phyloP scores from a whole-genome alignment of 2,888 invertebrate genomes.

The Ceratothoa steindachneri region DNA sequence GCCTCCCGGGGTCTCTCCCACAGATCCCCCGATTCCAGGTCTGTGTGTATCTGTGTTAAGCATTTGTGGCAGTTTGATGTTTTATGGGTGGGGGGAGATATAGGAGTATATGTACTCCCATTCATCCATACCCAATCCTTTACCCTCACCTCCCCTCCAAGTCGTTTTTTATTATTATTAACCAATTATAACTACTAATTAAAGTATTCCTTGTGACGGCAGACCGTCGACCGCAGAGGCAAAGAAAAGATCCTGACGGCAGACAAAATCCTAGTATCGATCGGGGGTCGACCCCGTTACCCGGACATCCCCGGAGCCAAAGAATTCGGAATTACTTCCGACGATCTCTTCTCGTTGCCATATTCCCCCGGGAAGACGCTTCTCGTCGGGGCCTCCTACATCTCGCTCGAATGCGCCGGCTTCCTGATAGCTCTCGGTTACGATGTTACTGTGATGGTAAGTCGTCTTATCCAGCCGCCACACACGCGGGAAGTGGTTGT shows the following conservation, averaged over 20 bases:
- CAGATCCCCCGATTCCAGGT: no score
- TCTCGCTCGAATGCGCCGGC: conserved; percentile 61
- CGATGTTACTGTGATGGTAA: conserved; percentile 56
- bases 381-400: conserved; percentile 61
- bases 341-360: conserved; percentile 59
- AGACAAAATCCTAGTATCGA: conserved; percentile 56
- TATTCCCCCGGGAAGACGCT: conserved; percentile 59
- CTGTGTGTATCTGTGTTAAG: no score
- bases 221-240: conserved; percentile 52
- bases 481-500: not conserved
- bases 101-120: no score
- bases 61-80: no score
- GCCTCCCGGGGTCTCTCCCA: no score
- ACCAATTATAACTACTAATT: no score
- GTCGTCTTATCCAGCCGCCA: no score
- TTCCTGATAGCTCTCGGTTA: conserved; percentile 56
- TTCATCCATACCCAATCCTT: no score
- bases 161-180: no score
- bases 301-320: conserved; percentile 55
- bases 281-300: conserved; percentile 58
- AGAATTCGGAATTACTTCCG: conserved; percentile 59
- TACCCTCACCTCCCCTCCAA: no score
- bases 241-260: conserved; percentile 54
- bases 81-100: no score
- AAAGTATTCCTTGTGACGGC: no score